Percentiles rank a stretch among this genome's conserved stretches.
phyloP scores from a whole-genome alignment of 2,888 invertebrate genomes.

The Mimumesa dahlbomi region DNA sequence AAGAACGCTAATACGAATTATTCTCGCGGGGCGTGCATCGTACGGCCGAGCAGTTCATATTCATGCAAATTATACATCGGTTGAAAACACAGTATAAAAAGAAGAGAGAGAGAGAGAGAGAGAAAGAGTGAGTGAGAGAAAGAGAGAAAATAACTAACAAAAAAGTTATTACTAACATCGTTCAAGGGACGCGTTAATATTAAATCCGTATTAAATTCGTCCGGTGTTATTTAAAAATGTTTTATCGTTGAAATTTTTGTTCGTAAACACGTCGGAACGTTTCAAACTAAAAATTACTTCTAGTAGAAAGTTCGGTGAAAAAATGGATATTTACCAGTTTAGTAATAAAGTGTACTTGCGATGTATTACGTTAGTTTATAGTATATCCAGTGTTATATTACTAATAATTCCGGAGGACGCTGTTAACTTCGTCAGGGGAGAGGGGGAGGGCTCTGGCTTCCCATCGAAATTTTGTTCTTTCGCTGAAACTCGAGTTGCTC shows the following conservation, averaged over 20 bases:
- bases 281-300: slow-evolving; percentile 43
- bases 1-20: slow-evolving; percentile 16
- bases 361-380: slow-evolving; percentile 30
- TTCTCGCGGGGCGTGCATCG: not conserved
- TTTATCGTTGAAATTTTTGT: not conserved
- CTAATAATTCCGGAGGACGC: slow-evolving; percentile 18
- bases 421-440: slow-evolving; percentile 3
- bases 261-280: slow-evolving; percentile 25
- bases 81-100: slow-evolving; percentile 15
- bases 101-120: not conserved
- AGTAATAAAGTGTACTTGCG: slow-evolving; percentile 16
- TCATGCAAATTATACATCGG: slow-evolving; percentile 17
- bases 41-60: slow-evolving; percentile 20
- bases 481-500: slow-evolving; percentile 6
- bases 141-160: not conserved
- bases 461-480: slow-evolving; percentile 22
- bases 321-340: slow-evolving; percentile 8
- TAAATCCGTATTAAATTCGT: slow-evolving; percentile 12
- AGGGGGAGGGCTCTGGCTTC: no score
- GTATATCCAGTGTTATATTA: slow-evolving; percentile 18
- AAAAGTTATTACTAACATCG: no score
- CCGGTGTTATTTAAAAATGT: slow-evolving; percentile 4
- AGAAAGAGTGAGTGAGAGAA: not conserved
- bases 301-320: slow-evolving; percentile 34
- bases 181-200: not conserved